phyloP scores from a whole-genome alignment of 2,888 invertebrate species.

The Cerastis rubricosa region DNA sequence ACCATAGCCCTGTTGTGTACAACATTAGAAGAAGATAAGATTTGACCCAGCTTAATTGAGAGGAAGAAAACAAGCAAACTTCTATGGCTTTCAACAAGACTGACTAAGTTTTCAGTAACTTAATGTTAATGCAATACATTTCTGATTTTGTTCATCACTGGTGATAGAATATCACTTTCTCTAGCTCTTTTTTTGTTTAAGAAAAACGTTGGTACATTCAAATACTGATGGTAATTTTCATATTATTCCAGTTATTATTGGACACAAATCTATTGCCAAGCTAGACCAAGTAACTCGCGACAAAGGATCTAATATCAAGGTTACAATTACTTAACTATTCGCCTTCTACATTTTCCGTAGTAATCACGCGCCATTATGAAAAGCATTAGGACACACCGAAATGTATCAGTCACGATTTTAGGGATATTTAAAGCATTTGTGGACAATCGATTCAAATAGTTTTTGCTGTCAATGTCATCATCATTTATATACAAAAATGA shows the following conservation, averaged over 20 bases:
- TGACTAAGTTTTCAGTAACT: background rate
- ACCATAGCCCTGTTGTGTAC: background rate
- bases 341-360: conserved; percentile 9
- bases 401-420: conserved; percentile 37
- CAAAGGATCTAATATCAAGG: conserved; percentile 27
- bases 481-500: conserved; percentile 6
- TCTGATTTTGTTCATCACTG: background rate
- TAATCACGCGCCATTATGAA: background rate
- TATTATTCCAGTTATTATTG: background rate
- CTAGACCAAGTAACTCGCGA: conserved; percentile 27
- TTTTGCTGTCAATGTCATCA: conserved; percentile 29
- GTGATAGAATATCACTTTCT: too few species aligned
- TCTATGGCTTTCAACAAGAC: background rate
- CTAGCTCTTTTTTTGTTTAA: too few species aligned
- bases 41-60: background rate
- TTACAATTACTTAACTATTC: conserved; percentile 3
- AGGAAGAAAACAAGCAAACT: background rate
- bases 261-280: background rate
- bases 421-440: conserved; percentile 6
- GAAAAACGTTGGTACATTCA: background rate
- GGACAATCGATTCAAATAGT: conserved; percentile 13
- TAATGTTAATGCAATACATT: background rate
- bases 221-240: too few species aligned
- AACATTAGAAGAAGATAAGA: background rate
- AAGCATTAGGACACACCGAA: conserved; percentile 1